Base-by-base conservation (phyloP, 2,888 invertebrate genomes). In the Acleris sparsana region DNA sequence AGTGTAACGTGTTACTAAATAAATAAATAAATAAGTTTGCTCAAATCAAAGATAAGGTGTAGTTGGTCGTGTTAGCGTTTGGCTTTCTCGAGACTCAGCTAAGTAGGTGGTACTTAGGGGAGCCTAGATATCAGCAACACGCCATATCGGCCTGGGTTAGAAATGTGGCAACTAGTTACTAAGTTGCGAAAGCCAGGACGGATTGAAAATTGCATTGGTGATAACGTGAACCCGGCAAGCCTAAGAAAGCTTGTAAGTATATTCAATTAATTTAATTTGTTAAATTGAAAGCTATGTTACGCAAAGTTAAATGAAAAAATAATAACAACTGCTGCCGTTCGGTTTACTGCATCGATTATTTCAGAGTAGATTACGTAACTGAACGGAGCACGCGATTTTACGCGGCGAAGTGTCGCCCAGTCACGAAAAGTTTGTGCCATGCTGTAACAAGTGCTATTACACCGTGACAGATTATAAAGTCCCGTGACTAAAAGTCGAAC, bases 81-180 rank as follows among this genome's bases (percentile, higher is more conserved):
- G 17, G 58, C 58, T 53, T 62, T 52, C 53, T 55, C 53, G 16
- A 39, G 20, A 55, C 53, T 5, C 18, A 17, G 53, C 6, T 20
- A 53, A 33, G 33, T 39, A 53, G 17, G 33, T 53, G 33, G 13
- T 55, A 55, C 11, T 39, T 39, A 39, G 13, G 39, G 39, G 61
- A 68, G 70, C 66, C 71, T 69, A 71, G 75, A 78, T 76, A 75
- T 73, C 72, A 76, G 73, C 72, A 71, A 75, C 72, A 69, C 69
- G 61, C 66, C 57, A 44, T 65, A 65, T 62, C 61, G 59, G 68
- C 65, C 49, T 64, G 69, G 58, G 64, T 62, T 69, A 71, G 72
- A 72, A 73, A 72, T 72, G 68, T 66, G 53, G 63, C 62, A 18
- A 59, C 46, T 44, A 33, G 33, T 33, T 33, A 33, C 33, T 39